phyloP scores from a whole-genome alignment of 2,888 invertebrate genomes.

The Agonum fuliginosum region DNA sequence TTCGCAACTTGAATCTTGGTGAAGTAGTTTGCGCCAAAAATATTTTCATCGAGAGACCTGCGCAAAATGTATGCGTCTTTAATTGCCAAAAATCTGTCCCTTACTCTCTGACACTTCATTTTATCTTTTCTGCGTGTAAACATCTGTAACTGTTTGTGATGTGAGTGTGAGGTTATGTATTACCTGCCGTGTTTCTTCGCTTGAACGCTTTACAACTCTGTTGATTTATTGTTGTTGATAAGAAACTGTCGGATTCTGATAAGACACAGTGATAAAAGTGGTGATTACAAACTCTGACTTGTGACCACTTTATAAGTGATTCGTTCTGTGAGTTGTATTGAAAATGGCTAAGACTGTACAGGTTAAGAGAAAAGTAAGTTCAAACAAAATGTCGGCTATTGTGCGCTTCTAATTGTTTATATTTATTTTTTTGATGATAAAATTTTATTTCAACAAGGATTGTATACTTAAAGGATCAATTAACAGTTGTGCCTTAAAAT shows the following conservation, averaged over 20 bases:
- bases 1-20: neutral
- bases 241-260: conserved; percentile 16
- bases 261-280: conserved; percentile 33
- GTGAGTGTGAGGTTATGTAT: neutral
- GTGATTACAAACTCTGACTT: conserved; percentile 1
- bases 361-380: conserved; percentile 27
- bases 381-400: too few relatives aligned
- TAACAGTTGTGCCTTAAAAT: too few relatives aligned
- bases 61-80: conserved; percentile 17
- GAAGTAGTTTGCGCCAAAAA: conserved; percentile 36
- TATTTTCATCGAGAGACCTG: conserved; percentile 17
- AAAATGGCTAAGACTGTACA: conserved; percentile 40
- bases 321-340: neutral
- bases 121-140: conserved; percentile 28
- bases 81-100: conserved; percentile 45
- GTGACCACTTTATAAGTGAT: neutral
- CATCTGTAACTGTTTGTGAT: neutral
- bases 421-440: too few relatives aligned
- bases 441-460: too few relatives aligned
- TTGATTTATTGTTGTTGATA: conserved; percentile 30
- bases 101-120: conserved; percentile 5
- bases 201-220: neutral
- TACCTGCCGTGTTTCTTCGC: neutral
- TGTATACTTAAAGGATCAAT: too few relatives aligned
- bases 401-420: too few relatives aligned